These are phyloP conservation scores for Drosophila yakuba DNA, from an alignment of 1,140 invertebrate species.

Conservation along the genomic window DNA sequence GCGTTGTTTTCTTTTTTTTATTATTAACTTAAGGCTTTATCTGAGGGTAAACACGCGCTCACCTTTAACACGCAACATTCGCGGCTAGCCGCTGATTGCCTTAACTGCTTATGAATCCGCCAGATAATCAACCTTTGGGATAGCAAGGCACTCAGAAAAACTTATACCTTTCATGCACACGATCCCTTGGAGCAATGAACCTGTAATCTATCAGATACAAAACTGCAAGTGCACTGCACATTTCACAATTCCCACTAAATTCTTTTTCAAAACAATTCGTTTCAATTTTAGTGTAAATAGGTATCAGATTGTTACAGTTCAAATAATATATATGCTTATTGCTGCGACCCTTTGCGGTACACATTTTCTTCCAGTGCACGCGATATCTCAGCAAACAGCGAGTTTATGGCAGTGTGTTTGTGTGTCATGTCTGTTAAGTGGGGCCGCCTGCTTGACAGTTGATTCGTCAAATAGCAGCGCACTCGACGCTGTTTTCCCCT, in stretches of 20 bases:
- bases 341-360: background rate
- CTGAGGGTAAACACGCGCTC: constrained; percentile 2
- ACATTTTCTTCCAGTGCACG: constrained; percentile 31
- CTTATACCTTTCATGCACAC: background rate
- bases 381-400: constrained; percentile 44
- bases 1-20: too few species aligned
- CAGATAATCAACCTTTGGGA: constrained; percentile 37
- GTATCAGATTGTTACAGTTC: too few species aligned
- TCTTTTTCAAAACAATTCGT: too few species aligned
- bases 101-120: constrained; percentile 26
- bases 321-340: background rate
- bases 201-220: too few species aligned
- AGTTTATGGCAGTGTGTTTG: constrained; percentile 27
- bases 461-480: constrained; percentile 44
- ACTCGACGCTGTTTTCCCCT: constrained; percentile 20
- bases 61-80: constrained; percentile 42
- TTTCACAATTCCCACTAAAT: too few species aligned
- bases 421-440: constrained; percentile 59
- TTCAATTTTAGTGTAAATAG: too few species aligned
- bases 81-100: constrained; percentile 30
- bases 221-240: too few species aligned
- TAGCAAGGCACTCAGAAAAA: constrained; percentile 16
- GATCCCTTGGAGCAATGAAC: too few species aligned
- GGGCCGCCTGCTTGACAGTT: constrained; percentile 30
- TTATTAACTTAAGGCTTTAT: background rate